Conservation (phyloP, 2,113 vertebrate species). For the Hippocampus mohnikei region DNA sequence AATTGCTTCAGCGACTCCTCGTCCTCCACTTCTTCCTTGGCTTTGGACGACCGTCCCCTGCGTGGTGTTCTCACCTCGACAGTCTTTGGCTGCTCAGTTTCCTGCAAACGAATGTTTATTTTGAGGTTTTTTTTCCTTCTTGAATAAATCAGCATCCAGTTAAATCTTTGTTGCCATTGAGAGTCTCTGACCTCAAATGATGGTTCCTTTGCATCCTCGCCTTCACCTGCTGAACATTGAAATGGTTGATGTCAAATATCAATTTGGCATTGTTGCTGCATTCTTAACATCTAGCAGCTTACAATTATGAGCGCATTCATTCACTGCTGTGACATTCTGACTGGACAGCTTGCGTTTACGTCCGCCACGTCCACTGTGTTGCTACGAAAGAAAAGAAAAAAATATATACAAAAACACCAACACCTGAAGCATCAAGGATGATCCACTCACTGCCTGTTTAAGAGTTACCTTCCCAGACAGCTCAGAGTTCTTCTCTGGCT, state of each 20-base stretch:
- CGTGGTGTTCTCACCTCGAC: conserved; percentile 48
- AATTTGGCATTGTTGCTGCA: background rate
- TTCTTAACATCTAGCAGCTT: background rate
- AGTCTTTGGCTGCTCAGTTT: conserved; percentile 41
- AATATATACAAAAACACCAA: background rate
- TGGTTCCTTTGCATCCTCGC: conserved; percentile 14
- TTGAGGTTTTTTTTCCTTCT: background rate
- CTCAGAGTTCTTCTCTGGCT: conserved; percentile 1
- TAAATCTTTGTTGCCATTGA: background rate
- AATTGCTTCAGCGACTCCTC: conserved; percentile 18
- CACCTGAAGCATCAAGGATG: background rate
- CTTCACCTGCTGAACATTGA: background rate
- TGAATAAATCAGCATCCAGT: background rate
- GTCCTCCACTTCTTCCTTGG: conserved; percentile 27
- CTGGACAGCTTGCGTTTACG: conserved; percentile 1
- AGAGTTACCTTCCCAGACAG: background rate
- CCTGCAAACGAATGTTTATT: conserved; percentile 20
- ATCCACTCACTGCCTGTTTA: background rate
- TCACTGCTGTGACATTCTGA: background rate
- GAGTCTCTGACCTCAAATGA: conserved; percentile 40
- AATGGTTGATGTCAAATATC: background rate
- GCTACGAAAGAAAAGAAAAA: background rate
- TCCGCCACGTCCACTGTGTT: background rate
- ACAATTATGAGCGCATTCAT: background rate
- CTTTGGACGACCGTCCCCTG: conserved; percentile 50